These are phyloP conservation scores for Ranitomeya imitator DNA, from an alignment of 2,113 vertebrate species.

Conservation along the genomic window DNA sequence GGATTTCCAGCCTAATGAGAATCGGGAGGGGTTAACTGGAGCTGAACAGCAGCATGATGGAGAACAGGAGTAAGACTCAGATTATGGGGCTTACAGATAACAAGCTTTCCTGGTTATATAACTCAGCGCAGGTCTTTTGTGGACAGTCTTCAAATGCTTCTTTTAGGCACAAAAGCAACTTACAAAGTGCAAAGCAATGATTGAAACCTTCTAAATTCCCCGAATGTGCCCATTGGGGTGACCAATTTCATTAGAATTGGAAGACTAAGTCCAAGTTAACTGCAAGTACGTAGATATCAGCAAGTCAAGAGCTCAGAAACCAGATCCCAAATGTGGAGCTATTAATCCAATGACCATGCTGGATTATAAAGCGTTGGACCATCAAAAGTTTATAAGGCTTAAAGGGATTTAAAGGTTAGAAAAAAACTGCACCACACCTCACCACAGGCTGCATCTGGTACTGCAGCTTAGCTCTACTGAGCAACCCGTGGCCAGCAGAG, in stretches of 20 bases:
- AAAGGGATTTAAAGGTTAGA: neutral
- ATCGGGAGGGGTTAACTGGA: neutral
- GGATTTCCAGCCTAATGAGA: neutral
- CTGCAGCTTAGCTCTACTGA: too few species aligned
- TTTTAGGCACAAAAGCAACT: neutral
- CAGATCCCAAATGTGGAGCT: neutral
- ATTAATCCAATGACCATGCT: neutral
- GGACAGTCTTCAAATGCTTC: constrained; percentile 1
- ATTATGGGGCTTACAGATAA: constrained; percentile 42
- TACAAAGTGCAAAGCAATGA: neutral
- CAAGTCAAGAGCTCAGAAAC: neutral
- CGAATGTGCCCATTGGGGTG: too few species aligned
- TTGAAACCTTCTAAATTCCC: neutral
- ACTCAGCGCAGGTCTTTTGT: neutral
- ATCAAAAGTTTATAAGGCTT: too few species aligned
- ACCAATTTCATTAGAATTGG: too few species aligned
- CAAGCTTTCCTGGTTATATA: constrained; percentile 31
- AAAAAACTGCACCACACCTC: neutral
- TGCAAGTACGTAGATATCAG: neutral
- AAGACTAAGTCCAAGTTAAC: neutral
- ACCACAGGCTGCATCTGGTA: neutral
- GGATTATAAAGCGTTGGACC: neutral
- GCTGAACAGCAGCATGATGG: neutral
- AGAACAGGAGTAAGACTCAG: neutral
- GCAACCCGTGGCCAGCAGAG: too few species aligned